phyloP scores from a whole-genome alignment of 2,797 vertebrate genomes.

The Cuculus canorus region DNA sequence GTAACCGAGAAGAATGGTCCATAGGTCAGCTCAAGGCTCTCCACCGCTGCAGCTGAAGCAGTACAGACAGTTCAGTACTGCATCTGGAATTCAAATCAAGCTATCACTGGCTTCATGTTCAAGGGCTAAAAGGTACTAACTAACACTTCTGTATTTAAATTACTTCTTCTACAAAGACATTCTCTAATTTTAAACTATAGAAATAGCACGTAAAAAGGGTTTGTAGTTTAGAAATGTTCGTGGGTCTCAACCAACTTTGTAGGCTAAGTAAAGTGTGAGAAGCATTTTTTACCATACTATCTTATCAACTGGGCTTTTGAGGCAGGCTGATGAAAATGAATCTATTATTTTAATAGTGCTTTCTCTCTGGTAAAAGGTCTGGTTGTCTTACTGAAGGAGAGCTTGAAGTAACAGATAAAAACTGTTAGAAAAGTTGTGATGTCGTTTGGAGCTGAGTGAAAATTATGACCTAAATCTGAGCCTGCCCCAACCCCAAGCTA shows the following conservation, averaged over 20 bases:
- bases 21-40: not conserved
- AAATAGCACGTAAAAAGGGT: not conserved
- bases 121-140: not conserved
- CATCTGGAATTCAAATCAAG: not conserved
- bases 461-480: constrained; percentile 21
- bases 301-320: constrained; percentile 35
- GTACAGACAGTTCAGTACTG: not conserved
- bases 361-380: constrained; percentile 36
- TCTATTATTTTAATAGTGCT: constrained; percentile 39
- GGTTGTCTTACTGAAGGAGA: constrained; percentile 6
- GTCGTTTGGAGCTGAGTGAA: not conserved
- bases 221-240: not conserved
- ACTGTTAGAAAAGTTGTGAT: constrained; percentile 18
- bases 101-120: not conserved
- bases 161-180: not conserved
- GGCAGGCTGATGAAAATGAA: constrained; percentile 15
- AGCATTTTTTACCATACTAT: not conserved
- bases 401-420: constrained; percentile 40
- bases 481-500: not conserved
- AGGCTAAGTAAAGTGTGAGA: not conserved
- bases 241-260: constrained; percentile 22
- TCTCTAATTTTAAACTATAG: not conserved
- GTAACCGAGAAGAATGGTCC: not conserved
- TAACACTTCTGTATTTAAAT: constrained; percentile 2
- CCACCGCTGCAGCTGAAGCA: not conserved